These are phyloP conservation scores for Eilema caniola DNA, from an alignment of 2,888 invertebrate species.

Conservation along the genomic window DNA sequence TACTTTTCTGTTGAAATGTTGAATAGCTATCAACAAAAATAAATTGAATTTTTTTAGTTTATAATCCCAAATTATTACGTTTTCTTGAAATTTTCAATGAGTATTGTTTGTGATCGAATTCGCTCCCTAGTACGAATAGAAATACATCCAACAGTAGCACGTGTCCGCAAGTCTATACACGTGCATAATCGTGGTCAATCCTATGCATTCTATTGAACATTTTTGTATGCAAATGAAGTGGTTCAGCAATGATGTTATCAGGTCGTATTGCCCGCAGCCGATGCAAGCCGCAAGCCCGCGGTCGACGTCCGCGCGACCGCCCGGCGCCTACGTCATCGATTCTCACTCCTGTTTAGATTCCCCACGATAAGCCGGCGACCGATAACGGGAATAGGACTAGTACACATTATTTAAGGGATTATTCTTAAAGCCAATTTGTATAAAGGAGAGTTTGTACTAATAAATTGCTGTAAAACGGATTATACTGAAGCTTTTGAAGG, in stretches of 20 bases:
- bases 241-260: constrained; percentile 34
- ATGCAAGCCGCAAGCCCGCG: constrained; percentile 18
- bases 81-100: not conserved
- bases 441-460: not conserved
- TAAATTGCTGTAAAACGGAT: constrained; percentile 1
- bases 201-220: constrained; percentile 30
- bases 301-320: constrained; percentile 38
- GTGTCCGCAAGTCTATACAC: not conserved
- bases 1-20: too few species aligned
- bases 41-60: not conserved
- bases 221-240: constrained; percentile 48
- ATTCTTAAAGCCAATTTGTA: not conserved
- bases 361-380: constrained; percentile 31
- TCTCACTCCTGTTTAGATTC: constrained; percentile 43
- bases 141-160: not conserved
- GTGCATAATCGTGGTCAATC: not conserved
- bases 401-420: constrained; percentile 2
- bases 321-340: constrained; percentile 48
- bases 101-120: too few species aligned
- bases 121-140: not conserved
- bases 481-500: constrained; percentile 2
- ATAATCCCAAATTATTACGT: not conserved
- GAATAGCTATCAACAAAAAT: not conserved
- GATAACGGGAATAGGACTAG: constrained; percentile 2
- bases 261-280: constrained; percentile 31